Conservation (phyloP, 1,140 invertebrate species). For the Pseudomyrmex cubaensis region DNA sequence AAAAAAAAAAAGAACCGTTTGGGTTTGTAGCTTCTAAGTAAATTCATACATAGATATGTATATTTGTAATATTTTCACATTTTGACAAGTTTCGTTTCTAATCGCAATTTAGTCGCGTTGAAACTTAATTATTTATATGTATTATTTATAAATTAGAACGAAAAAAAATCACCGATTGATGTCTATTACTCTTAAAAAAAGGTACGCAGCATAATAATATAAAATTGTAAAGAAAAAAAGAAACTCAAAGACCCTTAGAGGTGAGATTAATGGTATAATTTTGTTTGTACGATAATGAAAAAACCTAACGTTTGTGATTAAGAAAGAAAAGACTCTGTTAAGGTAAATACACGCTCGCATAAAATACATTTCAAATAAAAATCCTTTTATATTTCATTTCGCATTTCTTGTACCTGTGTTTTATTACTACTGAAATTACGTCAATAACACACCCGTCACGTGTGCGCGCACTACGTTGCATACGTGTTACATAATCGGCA, state of each 20-base stretch:
- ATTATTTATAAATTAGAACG: neutral
- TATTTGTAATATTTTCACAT: conserved; percentile 8
- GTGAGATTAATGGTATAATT: conserved; percentile 28
- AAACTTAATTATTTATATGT: conserved; percentile 8
- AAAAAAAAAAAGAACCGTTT: neutral
- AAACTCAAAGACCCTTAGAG: conserved; percentile 26
- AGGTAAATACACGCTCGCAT: conserved; percentile 32
- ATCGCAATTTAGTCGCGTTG: neutral
- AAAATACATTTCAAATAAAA: conserved; percentile 49
- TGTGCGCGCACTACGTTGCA: too few species aligned
- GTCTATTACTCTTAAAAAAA: conserved; percentile 22
- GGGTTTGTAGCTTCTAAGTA: neutral
- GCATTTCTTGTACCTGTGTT: neutral
- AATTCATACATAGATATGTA: neutral
- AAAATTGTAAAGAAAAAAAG: conserved; percentile 9
- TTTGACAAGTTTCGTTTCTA: neutral
- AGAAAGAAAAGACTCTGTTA: conserved; percentile 19
- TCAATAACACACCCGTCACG: too few species aligned
- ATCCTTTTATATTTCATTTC: conserved; percentile 41
- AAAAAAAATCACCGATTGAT: neutral
- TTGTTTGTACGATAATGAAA: conserved; percentile 47
- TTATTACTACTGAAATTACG: too few species aligned
- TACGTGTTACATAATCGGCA: too few species aligned
- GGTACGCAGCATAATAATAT: conserved; percentile 42
- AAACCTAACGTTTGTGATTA: conserved; percentile 50